Base-by-base conservation (phyloP, 2,113 vertebrate genomes). In the Burhinus oedicnemus region DNA sequence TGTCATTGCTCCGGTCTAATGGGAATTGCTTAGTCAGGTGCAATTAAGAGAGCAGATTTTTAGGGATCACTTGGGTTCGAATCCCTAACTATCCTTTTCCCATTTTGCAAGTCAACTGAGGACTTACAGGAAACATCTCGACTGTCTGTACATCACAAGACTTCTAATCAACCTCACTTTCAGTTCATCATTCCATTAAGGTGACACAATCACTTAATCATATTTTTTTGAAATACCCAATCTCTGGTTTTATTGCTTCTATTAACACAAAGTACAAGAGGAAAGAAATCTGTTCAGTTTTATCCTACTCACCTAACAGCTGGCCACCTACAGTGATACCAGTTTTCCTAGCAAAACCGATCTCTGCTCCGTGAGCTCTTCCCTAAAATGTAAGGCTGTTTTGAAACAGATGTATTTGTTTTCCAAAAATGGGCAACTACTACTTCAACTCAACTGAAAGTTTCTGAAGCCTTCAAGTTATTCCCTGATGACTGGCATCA, bases 341-440 rank as follows among this genome's bases (percentile, higher is more conserved):
- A 64, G 29, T 7, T 68, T 66, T 62, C 69, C 45, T 9, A 51
- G 26, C 5, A 55, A 80, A 88, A 26, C 20, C 26, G 0, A 25
- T 3, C 22, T 26, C 70, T 55, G 26, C 66, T 47, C 74, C 21
- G 7, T 11, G 15, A 89, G 60, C 69, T 66, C 20, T 15, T 54
- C 55, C 42, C 29, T 36, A 34, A 72, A 65, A 61, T 1, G 0
- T 4, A 60, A 5, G 7, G 2, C 26, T 29, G 6, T 4, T 66
- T 29, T n/a, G 8, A 25, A 75, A 34, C 17, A 75, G 51, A 34
- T 15, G 15, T 17, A n/a, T 4, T 45, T 4, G 21, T 55, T 70
- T 25, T 60, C 47, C 47, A 94, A 51, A 88, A 94, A 30, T 10
- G 15, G 17, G n/a, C 57, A 92, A 25, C 55, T 69, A 18, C 25